A percentile compares a stretch with the other conserved stretches of the same genome.
phyloP scores from a whole-genome alignment of 2,113 vertebrate genomes.

The Cyprinodon brontotheroides region DNA sequence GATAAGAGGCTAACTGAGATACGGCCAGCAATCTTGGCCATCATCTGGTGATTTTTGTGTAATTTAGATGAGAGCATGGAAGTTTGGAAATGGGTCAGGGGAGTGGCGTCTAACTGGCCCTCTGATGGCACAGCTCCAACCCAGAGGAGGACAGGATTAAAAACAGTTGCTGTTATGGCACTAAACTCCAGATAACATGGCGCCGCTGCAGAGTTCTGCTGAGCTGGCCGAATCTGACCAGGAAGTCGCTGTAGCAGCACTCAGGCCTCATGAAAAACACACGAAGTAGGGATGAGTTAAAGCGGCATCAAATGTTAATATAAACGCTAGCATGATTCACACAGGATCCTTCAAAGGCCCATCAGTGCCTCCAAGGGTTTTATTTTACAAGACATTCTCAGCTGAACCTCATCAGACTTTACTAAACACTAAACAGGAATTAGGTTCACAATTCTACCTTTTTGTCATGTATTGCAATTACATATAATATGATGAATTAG shows the following conservation, averaged over 20 bases:
- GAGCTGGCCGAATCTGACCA: background rate
- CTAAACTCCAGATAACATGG: background rate
- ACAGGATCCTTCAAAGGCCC: background rate
- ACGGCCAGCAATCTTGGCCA: constrained; percentile 19
- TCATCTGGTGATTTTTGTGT: constrained; percentile 54
- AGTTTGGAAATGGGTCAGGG: constrained; percentile 24
- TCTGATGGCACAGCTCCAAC: constrained; percentile 10
- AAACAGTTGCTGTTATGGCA: constrained; percentile 22
- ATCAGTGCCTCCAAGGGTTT: background rate
- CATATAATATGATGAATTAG: no score
- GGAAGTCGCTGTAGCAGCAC: background rate
- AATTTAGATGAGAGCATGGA: constrained; percentile 27
- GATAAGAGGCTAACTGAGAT: background rate
- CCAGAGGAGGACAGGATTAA: constrained; percentile 18
- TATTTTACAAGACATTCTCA: background rate
- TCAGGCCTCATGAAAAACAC: background rate
- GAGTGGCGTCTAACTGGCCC: constrained; percentile 15
- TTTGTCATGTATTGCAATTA: background rate
- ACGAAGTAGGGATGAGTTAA: background rate
- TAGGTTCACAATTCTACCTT: background rate
- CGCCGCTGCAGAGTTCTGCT: background rate
- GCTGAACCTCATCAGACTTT: background rate
- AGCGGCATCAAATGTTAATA: background rate
- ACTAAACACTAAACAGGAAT: no score
- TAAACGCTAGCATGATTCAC: background rate